Evolutionary conservation across 2,888 invertebrate species (phyloP), one percentile per base, ranked within the genome.

Genomic region (Trichogramma evanescens): DNA sequence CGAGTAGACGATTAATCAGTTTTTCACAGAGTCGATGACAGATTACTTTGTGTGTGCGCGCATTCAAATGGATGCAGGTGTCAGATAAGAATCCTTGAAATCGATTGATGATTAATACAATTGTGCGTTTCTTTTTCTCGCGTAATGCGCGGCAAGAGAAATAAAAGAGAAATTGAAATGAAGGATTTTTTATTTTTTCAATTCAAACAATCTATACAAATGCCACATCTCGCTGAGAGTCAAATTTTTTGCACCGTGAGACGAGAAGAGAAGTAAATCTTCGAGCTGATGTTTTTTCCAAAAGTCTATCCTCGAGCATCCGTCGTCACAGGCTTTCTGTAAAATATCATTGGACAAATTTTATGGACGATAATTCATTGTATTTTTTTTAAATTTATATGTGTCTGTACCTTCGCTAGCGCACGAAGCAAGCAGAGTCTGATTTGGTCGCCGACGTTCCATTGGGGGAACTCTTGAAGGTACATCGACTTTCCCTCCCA

Each of bases 401-500:
- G 8, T n/a, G n/a, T 45, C n/a, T 3, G 2, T 45, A 9, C n/a
- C 2, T 45, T 45, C 45, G n/a, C n/a, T 45, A n/a, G 45, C 2
- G 45, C 9, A 45, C 8, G 9, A 45, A 45, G n/a, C 45, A 45
- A 45, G 45, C 45, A 9, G 45, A 26, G 26, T 26, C 26, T 26
- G 26, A 26, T 26, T 26, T 2, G 26, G 26, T 26, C 26, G 26
- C 26, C 26, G 26, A 26, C 26, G 2, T 26, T 26, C 26, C 26
- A 26, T 26, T 26, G 26, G 2, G 26, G 26, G 39, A 63, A 52
- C 40, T 63, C 63, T 53, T 58, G 58, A 60, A 95, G 80, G 79
- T 89, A 89, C 71, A 92, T 81, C 1, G 86, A 80, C 70, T 84
- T 86, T 0, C 95, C 95, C 68, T 85, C 80, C 91, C 93, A 95